These are phyloP conservation scores for Coecobrya sp. DNA, from an alignment of 2,888 invertebrate genomes.

Conservation along the genomic window DNA sequence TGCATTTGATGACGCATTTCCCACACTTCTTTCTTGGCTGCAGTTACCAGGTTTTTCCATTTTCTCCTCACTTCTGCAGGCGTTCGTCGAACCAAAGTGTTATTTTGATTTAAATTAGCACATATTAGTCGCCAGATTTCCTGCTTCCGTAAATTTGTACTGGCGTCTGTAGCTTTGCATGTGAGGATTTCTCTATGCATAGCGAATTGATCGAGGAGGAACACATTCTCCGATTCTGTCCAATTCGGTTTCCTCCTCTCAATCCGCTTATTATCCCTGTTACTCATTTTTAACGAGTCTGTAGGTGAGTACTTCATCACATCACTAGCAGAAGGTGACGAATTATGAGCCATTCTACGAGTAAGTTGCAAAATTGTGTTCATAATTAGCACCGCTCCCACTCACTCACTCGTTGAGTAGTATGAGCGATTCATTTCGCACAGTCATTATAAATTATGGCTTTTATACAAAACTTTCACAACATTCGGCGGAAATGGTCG, in stretches of 20 bases:
- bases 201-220: conserved; percentile 86
- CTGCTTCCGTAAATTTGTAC: conserved; percentile 86
- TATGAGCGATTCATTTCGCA: conserved; percentile 5
- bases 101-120: conserved; percentile 86
- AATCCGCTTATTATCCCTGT: conserved; percentile 81
- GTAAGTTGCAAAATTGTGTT: conserved; percentile 83
- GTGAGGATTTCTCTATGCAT: conserved; percentile 86
- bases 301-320: conserved; percentile 84
- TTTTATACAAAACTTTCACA: conserved; percentile 1
- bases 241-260: conserved; percentile 81
- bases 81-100: conserved; percentile 85
- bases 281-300: conserved; percentile 83
- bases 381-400: conserved; percentile 75
- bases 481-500: background rate
- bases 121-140: conserved; percentile 86
- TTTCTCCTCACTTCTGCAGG: conserved; percentile 86
- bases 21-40: conserved; percentile 86
- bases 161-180: conserved; percentile 86
- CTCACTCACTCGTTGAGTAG: background rate
- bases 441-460: background rate
- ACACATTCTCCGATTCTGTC: conserved; percentile 86
- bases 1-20: conserved; percentile 86
- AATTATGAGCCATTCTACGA: conserved; percentile 82
- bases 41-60: conserved; percentile 86
- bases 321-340: conserved; percentile 80